Evolutionary conservation across 2,888 invertebrate species (phyloP).

Genomic region (Cetonia aurata): DNA sequence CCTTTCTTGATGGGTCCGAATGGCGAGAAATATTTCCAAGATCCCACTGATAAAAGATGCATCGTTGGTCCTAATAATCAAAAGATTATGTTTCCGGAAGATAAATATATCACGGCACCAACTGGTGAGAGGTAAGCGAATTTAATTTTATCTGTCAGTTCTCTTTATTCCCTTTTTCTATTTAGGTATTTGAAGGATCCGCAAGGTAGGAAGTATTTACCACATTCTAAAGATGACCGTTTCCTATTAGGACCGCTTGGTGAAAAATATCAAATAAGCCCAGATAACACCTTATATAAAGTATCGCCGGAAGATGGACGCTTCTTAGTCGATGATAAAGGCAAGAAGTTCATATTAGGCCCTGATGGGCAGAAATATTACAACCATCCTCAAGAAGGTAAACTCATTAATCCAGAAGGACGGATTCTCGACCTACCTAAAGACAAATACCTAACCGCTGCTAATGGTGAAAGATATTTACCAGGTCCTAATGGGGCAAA

Average conservation of each 20-base stretch:
- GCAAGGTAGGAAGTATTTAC: slow-evolving; percentile 39
- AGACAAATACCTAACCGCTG: slow-evolving; percentile 35
- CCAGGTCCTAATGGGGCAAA: slow-evolving; percentile 36
- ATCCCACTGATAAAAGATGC: slow-evolving; percentile 27
- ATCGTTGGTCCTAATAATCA: slow-evolving; percentile 42
- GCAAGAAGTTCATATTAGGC: slow-evolving; percentile 33
- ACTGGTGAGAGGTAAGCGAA: slow-evolving; percentile 37
- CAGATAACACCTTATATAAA: slow-evolving; percentile 32
- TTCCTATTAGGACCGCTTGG: slow-evolving; percentile 28
- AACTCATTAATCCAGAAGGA: slow-evolving; percentile 34
- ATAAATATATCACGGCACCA: slow-evolving; percentile 31
- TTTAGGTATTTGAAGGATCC: slow-evolving; percentile 18
- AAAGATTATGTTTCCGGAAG: slow-evolving; percentile 31
- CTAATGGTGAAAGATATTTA: slow-evolving; percentile 42
- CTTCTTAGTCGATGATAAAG: slow-evolving; percentile 32
- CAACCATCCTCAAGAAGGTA: slow-evolving; percentile 30
- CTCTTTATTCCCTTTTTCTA: background rate
- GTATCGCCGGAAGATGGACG: slow-evolving; percentile 38
- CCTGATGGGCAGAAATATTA: slow-evolving; percentile 41
- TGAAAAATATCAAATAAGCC: slow-evolving; percentile 38
- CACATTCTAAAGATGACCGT: slow-evolving; percentile 38
- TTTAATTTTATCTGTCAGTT: background rate
- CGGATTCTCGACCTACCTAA: slow-evolving; percentile 32
- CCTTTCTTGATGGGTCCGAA: slow-evolving; percentile 31
- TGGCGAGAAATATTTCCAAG: slow-evolving; percentile 35